phyloP scores from a whole-genome alignment of 1,140 invertebrate species.

The Listronotus oregonensis region DNA sequence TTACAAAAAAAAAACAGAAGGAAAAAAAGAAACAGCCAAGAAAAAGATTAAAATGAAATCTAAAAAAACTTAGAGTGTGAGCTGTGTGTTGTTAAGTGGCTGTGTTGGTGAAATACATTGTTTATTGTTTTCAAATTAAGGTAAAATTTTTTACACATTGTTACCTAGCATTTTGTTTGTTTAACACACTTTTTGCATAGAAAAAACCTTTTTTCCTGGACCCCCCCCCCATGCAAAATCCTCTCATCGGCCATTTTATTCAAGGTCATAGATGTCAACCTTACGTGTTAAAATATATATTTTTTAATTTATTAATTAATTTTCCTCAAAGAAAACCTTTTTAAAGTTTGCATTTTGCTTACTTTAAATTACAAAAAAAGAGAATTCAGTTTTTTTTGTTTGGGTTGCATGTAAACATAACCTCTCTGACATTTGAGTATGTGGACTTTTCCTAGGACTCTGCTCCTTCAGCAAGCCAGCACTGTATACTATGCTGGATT shows the following conservation, averaged over 20 bases:
- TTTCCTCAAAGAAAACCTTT: constrained; percentile 1
- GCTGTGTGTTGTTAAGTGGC: constrained; percentile 37
- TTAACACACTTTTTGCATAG: background rate
- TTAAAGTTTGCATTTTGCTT: background rate
- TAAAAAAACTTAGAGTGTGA: constrained; percentile 26
- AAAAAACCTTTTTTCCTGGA: constrained; percentile 11
- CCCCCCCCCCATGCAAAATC: background rate
- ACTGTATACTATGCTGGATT: constrained; percentile 53
- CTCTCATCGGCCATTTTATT: constrained; percentile 7
- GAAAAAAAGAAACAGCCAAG: constrained; percentile 24
- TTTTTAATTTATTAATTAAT: background rate
- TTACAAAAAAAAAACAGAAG: constrained; percentile 28
- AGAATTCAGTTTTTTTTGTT: constrained; percentile 1
- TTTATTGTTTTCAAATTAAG: constrained; percentile 11
- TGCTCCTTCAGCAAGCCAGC: constrained; percentile 45
- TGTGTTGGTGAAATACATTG: constrained; percentile 17
- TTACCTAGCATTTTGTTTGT: constrained; percentile 21
- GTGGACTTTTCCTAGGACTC: constrained; percentile 44
- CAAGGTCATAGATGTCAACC: constrained; percentile 31
- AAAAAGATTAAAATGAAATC: constrained; percentile 34
- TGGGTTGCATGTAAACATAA: constrained; percentile 46
- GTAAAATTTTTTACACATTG: constrained; percentile 19
- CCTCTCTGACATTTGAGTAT: constrained; percentile 41
- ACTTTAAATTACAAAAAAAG: constrained; percentile 10
- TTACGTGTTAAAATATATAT: constrained; percentile 16